Base-by-base conservation (phyloP, 2,888 invertebrate species). In the Tuberolachnus salignus region DNA sequence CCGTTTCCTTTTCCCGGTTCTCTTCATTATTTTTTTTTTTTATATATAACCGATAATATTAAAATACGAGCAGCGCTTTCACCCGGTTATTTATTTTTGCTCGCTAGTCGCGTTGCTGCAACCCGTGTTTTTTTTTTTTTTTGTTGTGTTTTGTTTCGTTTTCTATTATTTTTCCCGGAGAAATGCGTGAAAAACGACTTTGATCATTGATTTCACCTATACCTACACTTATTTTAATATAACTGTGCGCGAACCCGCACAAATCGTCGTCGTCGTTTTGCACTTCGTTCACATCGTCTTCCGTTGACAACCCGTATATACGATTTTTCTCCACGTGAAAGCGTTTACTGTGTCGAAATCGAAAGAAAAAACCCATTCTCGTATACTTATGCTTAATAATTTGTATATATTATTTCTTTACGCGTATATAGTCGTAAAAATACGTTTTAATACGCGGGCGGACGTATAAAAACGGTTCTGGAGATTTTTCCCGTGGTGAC, bases 151-250 rank as follows among this genome's bases (percentile, higher is more conserved):
- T 26, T 64, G 16, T 64, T 64, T 46, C 0, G 6, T 34, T 34
- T 53, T 34, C 14, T 53, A 42, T 74, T 53, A 74, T 64, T 64
- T 74, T 51, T 64, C n/a, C 53, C 53, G n/a, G 44, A 53, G 64
- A 53, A 64, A 74, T 1, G 53, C 64, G 53, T 74, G 73, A 74
- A 74, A 74, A 74, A 74, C 63, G 42, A 64, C 42, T 14, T 23
- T 44, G 44, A 74, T 72, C 61, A 61, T 72, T 61, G 72, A 72
- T 74, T 74, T 74, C 73, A 74, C 64, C 53, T 64, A n/a, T n/a
- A n/a, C n/a, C n/a, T n/a, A n/a, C n/a, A n/a, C n/a, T n/a, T n/a
- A n/a, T n/a, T n/a, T 19, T 13, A 64, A 26, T 42, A 46, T 51
- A 26, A 11, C 10, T 26, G 4, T 4, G 19, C 73, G 34, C 34